Base-by-base conservation (phyloP, 2,888 invertebrate species). In the Andrena flavipes region DNA sequence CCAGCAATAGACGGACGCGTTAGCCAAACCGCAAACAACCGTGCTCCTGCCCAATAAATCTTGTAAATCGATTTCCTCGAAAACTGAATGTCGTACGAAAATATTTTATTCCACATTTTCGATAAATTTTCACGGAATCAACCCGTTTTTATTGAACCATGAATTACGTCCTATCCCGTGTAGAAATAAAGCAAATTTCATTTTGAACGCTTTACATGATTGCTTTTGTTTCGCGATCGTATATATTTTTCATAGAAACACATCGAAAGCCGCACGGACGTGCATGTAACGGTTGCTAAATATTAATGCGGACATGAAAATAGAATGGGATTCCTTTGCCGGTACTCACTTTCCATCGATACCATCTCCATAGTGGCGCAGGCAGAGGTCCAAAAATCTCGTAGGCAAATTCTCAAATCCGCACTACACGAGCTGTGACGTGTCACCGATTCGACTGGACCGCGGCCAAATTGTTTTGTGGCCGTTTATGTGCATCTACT, bases 341-440 rank as follows among this genome's bases (percentile, higher is more conserved):
- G 30, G 0, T 42, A 80, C 74, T 79, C 63, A 76, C 77, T 75
- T 65, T 75, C 62, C 48, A 54, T 76, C 63, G 67, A 54, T 70
- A 67, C n/a, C 48, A 68, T 74, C 63, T 67, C 77, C 80, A 65
- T 72, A 33, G 48, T 49, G 54, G 64, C 30, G 51, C 70, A 75
- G 81, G 79, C 86, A 76, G 56, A 26, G n/a, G 64, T 80, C 77
- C 81, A 83, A 84, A 74, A 72, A 74, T 80, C 73, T 51, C 23
- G 83, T 30, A 69, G 72, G 62, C 71, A 69, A 75, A 83, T 83
- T 83, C 75, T 70, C 79, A 72, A 72, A 69, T 80, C 70, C 68
- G 65, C n/a, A 56, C 73, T 48, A 59, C 62, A 69, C 35, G 67
- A 35, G 70, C 70, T 59, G 72, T 48, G 73, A 35, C 59, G 42